Base-by-base conservation (phyloP, 2,888 invertebrate genomes). In the Clunio marinus region DNA sequence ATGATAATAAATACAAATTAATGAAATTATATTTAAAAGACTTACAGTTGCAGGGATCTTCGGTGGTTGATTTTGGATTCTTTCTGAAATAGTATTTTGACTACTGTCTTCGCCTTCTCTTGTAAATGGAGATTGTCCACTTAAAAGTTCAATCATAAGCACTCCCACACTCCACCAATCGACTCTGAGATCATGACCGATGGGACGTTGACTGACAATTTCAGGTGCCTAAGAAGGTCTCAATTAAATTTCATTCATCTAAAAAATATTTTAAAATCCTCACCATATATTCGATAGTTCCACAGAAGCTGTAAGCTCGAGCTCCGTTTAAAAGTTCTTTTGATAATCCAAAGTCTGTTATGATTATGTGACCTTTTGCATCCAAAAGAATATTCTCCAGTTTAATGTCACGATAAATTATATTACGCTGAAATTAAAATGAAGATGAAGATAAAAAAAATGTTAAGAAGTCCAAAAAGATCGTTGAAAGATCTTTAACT, bases 151-250 rank as follows among this genome's bases (percentile, higher is more conserved):
- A 82, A 96, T 98, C 0, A 96, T 93, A 57, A 98, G 81, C 1
- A 98, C 96, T 5, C 96, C 96, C 5, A 97, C 90, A 28, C 96
- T 96, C 98, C 98, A 98, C 97, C 97, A 98, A 81, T 98, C 98
- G 4, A 96, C 97, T 62, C 95, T 92, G 89, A 93, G 92, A 85
- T 96, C 94, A 80, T 97, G 96, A 22, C 97, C 97, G 72, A 88
- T 86, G 68, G 87, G 88, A 70, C 93, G 93, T 68, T 93, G 92
- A 74, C 89, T 80, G 70, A 88, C 88, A 45, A 88, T 87, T 76
- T 88, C 83, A 70, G 78, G 3, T 58, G 70, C 57, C 51, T 51
- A 15, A 45, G 10, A 55, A 32, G 41, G 17, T 28, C 4, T 62
- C 8, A 3, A 27, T 8, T 46, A 37, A 67, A 65, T 24, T 17